phyloP scores from a whole-genome alignment of 2,888 invertebrate species.

The Osmoderma eremita region DNA sequence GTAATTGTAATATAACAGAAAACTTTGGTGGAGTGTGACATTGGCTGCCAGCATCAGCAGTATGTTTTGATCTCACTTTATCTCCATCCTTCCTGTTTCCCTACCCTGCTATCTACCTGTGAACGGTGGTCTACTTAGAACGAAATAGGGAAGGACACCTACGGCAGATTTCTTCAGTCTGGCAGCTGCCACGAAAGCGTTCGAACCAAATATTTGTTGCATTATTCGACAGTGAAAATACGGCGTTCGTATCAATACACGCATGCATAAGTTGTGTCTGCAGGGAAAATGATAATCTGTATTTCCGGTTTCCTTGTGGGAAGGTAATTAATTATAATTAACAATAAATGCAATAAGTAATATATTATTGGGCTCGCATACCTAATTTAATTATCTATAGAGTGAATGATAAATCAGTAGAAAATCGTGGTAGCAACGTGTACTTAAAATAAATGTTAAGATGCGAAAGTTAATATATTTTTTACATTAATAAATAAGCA shows the following conservation, averaged over 20 bases:
- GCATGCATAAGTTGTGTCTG: not conserved
- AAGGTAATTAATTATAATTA: constrained; percentile 61
- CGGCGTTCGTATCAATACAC: not conserved
- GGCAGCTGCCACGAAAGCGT: constrained; percentile 56
- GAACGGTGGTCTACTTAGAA: constrained; percentile 52
- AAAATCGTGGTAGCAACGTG: too few species aligned
- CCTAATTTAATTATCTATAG: not conserved
- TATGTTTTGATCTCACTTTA: constrained; percentile 49
- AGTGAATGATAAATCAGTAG: too few species aligned
- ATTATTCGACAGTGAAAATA: constrained; percentile 16
- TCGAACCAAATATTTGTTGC: constrained; percentile 1
- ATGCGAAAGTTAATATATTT: too few species aligned
- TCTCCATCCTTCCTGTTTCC: constrained; percentile 46
- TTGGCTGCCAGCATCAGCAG: too few species aligned
- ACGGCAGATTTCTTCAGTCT: constrained; percentile 56
- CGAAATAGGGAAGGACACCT: constrained; percentile 28
- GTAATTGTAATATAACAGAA: not conserved
- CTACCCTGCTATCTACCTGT: constrained; percentile 55
- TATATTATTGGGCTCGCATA: not conserved
- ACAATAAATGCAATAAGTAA: too few species aligned
- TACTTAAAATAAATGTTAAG: too few species aligned
- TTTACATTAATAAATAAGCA: too few species aligned
- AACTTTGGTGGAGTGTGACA: constrained; percentile 24
- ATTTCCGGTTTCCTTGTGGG: constrained; percentile 71
- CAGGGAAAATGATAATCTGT: constrained; percentile 67